phyloP scores from a whole-genome alignment of 2,113 vertebrate genomes.

The Heterocephalus glaber region DNA sequence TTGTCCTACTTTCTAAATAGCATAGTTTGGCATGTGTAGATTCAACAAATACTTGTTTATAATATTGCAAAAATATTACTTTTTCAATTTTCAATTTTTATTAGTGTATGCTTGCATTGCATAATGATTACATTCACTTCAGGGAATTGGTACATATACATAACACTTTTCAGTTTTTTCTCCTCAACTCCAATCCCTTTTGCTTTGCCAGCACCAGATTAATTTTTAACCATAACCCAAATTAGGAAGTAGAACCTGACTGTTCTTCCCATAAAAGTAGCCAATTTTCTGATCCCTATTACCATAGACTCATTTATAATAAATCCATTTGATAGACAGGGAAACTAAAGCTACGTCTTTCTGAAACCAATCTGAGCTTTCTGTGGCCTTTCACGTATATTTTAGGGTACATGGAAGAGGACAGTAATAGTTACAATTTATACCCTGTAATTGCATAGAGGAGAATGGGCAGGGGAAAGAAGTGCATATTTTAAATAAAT shows the following conservation, averaged over 20 bases:
- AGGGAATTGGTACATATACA: not conserved
- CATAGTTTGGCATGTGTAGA: not conserved
- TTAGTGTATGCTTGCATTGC: not conserved
- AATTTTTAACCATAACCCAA: not conserved
- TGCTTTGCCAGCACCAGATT: not conserved
- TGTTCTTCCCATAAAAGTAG: not conserved
- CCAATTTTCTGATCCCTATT: not conserved
- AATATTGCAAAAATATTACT: not conserved
- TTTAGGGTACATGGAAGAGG: not conserved
- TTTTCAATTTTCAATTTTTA: not conserved
- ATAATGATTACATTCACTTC: not conserved
- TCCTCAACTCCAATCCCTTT: not conserved
- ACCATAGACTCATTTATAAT: not conserved
- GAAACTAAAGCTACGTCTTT: not conserved
- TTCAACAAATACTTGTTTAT: not conserved
- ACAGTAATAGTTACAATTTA: not conserved
- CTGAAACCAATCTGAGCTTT: not conserved
- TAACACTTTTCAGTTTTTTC: not conserved
- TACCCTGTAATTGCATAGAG: not conserved
- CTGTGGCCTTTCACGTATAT: not conserved
- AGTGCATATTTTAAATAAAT: not conserved
- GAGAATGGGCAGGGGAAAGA: accelerated
- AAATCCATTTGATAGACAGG: not conserved
- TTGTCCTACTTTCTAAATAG: not conserved
- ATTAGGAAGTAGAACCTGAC: not conserved